A percentile compares a stretch with the other conserved stretches of the same genome.
Evolutionary conservation across 2,113 vertebrate genomes (phyloP).

Genomic region (Lynx canadensis): DNA sequence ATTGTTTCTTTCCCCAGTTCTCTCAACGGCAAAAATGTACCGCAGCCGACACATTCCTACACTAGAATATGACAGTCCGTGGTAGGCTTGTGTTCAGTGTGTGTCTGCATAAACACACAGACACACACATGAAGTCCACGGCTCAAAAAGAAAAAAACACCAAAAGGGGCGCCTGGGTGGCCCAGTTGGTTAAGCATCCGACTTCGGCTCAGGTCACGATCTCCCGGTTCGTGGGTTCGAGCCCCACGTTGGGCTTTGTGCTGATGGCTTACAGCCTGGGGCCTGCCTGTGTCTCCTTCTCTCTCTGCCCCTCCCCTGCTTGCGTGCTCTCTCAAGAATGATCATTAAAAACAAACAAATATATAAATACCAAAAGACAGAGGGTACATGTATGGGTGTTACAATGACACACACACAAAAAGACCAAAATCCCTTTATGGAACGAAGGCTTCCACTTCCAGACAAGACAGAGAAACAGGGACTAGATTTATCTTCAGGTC

Average conservation of each 20-base stretch:
- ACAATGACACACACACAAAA: background rate
- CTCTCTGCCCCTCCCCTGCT: too few relatives aligned
- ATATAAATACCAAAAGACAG: background rate
- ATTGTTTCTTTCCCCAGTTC: slow-evolving; percentile 48
- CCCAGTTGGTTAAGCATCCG: too few relatives aligned
- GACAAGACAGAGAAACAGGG: slow-evolving; percentile 35
- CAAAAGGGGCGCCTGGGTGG: background rate
- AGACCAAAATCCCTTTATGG: background rate
- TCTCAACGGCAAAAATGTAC: slow-evolving; percentile 51
- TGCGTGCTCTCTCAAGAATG: too few relatives aligned
- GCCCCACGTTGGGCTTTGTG: too few relatives aligned
- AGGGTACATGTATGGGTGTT: background rate
- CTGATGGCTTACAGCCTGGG: too few relatives aligned
- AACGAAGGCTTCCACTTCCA: slow-evolving; percentile 43
- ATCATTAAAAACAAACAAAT: too few relatives aligned
- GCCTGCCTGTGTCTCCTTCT: too few relatives aligned
- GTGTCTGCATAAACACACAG: background rate
- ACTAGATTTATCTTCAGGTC: background rate
- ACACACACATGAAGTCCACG: background rate
- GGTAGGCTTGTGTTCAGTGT: background rate
- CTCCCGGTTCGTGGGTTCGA: too few relatives aligned
- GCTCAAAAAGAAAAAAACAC: slow-evolving; percentile 23
- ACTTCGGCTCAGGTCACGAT: too few relatives aligned
- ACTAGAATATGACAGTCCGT: slow-evolving; percentile 27
- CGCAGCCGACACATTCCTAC: slow-evolving; percentile 5